phyloP scores from a whole-genome alignment of 2,888 invertebrate genomes.

The Heliconius ethilla region DNA sequence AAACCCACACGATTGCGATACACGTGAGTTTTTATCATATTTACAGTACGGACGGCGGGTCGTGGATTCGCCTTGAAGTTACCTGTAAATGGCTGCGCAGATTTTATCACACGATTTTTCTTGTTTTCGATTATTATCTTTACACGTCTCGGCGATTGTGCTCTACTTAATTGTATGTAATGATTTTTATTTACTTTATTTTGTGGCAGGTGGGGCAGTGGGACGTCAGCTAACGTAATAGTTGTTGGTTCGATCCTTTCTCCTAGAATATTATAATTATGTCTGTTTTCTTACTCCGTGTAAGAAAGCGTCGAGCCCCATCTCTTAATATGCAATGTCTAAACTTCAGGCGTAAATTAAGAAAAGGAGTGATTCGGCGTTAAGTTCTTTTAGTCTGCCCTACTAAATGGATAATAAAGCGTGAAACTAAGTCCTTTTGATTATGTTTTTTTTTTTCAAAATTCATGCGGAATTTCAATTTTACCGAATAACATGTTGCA shows the following conservation, averaged over 20 bases:
- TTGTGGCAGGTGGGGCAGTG: neutral
- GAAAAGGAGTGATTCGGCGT: too few species aligned
- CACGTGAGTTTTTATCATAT: constrained; percentile 56
- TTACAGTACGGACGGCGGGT: neutral
- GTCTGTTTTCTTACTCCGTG: neutral
- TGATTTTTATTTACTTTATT: neutral
- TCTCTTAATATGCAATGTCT: neutral
- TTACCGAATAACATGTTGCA: too few species aligned
- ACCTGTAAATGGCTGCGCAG: too few species aligned
- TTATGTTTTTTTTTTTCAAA: too few species aligned
- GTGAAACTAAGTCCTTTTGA: too few species aligned
- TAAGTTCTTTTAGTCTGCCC: too few species aligned
- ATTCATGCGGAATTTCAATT: too few species aligned
- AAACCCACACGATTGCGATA: constrained; percentile 86
- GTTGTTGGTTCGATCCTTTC: neutral
- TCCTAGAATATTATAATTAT: neutral
- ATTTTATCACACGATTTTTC: too few species aligned
- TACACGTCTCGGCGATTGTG: too few species aligned
- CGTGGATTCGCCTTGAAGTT: neutral
- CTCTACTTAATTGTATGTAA: neutral
- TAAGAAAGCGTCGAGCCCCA: neutral
- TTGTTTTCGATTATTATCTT: too few species aligned
- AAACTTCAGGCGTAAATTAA: neutral
- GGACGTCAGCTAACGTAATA: neutral
- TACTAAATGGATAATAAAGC: too few species aligned